These are phyloP conservation scores for Apodemia duryi DNA, from an alignment of 2,888 invertebrate genomes.

Conservation along the genomic window DNA sequence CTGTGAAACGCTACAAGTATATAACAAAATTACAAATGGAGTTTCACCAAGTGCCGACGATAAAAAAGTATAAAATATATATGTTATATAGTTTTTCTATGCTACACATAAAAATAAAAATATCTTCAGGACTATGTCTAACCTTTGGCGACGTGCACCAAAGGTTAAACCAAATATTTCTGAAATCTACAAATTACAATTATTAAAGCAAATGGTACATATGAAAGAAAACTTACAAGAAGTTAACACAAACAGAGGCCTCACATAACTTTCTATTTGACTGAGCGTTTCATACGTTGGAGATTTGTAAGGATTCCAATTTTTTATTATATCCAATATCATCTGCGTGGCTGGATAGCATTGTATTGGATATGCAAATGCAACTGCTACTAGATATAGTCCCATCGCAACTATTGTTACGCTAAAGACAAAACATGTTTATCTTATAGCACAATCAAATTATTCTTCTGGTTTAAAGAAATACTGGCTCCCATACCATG, in stretches of 20 bases:
- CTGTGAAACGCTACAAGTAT: too few relatives aligned
- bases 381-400: constrained; percentile 44
- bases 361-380: constrained; percentile 49
- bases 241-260: constrained; percentile 44
- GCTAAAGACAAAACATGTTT: constrained; percentile 36
- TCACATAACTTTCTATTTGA: constrained; percentile 36
- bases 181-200: not conserved
- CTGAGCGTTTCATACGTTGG: constrained; percentile 34
- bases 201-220: not conserved
- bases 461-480: too few relatives aligned
- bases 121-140: too few relatives aligned
- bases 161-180: too few relatives aligned
- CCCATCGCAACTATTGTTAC: constrained; percentile 40
- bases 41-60: too few relatives aligned
- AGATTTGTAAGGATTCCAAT: constrained; percentile 23
- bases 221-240: constrained; percentile 44
- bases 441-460: not conserved
- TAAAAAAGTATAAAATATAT: too few relatives aligned
- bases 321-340: constrained; percentile 43
- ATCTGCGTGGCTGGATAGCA: constrained; percentile 50
- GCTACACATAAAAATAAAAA: too few relatives aligned
- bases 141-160: too few relatives aligned
- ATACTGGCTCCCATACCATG: too few relatives aligned
- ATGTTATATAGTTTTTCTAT: too few relatives aligned
- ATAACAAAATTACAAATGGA: too few relatives aligned